Percentiles rank a stretch among this genome's conserved stretches.
These are phyloP conservation scores for Drosophila fungiperda DNA, from an alignment of 2,888 invertebrate genomes.

Conservation along the genomic window DNA sequence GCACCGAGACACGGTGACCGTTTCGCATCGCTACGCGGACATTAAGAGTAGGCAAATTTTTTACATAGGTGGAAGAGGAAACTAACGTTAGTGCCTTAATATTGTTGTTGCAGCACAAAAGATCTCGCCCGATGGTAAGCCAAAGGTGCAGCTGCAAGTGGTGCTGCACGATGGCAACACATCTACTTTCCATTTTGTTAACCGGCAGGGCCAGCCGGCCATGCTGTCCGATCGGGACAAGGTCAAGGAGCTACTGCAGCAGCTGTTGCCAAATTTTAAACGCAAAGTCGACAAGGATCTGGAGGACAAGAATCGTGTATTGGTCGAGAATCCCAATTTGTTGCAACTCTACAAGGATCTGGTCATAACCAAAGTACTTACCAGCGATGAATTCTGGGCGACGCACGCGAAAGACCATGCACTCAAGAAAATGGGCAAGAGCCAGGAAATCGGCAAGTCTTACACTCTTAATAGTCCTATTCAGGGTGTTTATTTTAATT, in stretches of 20 bases:
- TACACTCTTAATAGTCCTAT: neutral
- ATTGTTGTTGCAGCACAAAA: constrained; percentile 91
- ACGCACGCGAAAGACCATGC: constrained; percentile 93
- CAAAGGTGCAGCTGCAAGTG: constrained; percentile 98
- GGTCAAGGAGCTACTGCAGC: constrained; percentile 96
- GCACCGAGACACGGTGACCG: constrained; percentile 95
- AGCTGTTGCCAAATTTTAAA: constrained; percentile 96
- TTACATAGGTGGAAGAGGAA: neutral
- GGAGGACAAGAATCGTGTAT: constrained; percentile 95
- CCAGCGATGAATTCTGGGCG: constrained; percentile 99
- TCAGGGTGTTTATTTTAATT: neutral
- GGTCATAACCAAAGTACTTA: constrained; percentile 97
- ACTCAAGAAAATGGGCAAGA: constrained; percentile 89
- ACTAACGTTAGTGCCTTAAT: neutral
- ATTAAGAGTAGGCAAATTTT: constrained; percentile 91
- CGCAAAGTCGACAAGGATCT: constrained; percentile 95
- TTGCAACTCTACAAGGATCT: constrained; percentile 98
- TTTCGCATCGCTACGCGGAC: constrained; percentile 97
- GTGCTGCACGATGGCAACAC: constrained; percentile 97
- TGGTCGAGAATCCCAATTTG: constrained; percentile 95
- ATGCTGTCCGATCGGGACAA: constrained; percentile 96
- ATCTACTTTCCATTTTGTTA: constrained; percentile 98
- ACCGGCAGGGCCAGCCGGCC: constrained; percentile 92
- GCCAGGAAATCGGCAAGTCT: constrained; percentile 92
- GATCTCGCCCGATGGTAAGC: constrained; percentile 98